Base-by-base conservation (phyloP, 2,113 vertebrate species). In the Tenrec ecaudatus region DNA sequence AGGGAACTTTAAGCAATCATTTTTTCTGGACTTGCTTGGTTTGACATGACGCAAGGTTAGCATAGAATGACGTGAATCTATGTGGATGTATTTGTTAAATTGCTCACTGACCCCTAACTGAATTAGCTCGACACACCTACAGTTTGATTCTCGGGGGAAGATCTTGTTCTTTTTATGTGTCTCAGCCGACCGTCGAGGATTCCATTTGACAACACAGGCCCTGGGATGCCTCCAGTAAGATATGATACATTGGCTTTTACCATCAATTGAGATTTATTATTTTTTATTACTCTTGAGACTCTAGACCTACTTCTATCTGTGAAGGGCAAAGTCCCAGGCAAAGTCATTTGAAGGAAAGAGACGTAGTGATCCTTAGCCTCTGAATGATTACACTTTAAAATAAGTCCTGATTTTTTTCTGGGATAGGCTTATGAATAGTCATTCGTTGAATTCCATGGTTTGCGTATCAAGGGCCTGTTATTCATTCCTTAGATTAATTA, bases 11-110 rank as follows among this genome's bases (percentile, higher is more conserved):
- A 38, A 92, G 31, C 93, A 77, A 66, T 80, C 84, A 33, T 84
- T 38, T 76, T 95, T 84, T 14, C 33, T 81, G 64, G 38, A 62
- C 16, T 94, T 93, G 31, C 15, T 62, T 80, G 9, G 9, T 66
- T 82, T 89, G 33, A 94, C 71, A 86, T 88, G 83, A 91, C 75
- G 47, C 53, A 96, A 95, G 86, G 81, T 91, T 88, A n/a, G 91
- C 60, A 93, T 25, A 91, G 58, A 84, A 92, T 31, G 43, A 40
- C 78, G 10, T 85, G 77, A 92, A 69, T 91, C 71, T 23, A 89
- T 71, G 87, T 89, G 38, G 14, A 33, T 82, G 3, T 66, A 68
- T 82, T 90, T 66, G 17, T 64, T 82, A 38, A 87, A 58, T 57
- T 89, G 38, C 71, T 94, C 91, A 73, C 12, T 84, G 79, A 29